Base-by-base conservation (phyloP, 2,113 vertebrate species). In the Aspiorhynchus laticeps region DNA sequence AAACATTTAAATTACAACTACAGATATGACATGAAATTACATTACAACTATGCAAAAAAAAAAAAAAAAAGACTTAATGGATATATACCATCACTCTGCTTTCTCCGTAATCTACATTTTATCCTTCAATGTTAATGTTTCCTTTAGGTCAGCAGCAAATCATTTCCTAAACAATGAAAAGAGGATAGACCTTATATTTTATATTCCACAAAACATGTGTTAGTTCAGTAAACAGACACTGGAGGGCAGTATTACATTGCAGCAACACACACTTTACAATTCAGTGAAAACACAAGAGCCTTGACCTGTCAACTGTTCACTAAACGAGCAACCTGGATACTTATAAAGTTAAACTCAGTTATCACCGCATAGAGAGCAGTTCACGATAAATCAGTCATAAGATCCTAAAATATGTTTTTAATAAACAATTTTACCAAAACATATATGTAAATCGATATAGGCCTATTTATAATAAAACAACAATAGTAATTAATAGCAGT, bases 231-330 rank as follows among this genome's bases (percentile, higher is more conserved):
- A 83, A 46, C 15, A 71, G 43, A 63, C 90, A 85, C 83, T 80
- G 76, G 90, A 69, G 89, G 90, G 89, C 90, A 91, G 88, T 84
- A 43, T 89, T 88, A 88, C 36, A 67, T 63, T 74, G 80, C 46
- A 74, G 24, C 14, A 82, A 14, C 81, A 83, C 41, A 24, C 5
- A 14, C 26, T 48, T 6, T 41, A 7, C 56, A 59, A 59, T 28
- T 31, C 78, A 48, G 46, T 80, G 31, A 28, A 56, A 36, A 46
- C 24, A 53, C 19, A 71, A 15, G 4, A 33, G 17, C 33, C 69
- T 85, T 67, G 48, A 63, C 36, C 61, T 61, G 71, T 56, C 15
- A 38, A 24, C n/a, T 51, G 17, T 65, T 31, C 11, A 59, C 24
- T 78, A 33, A 80, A 84, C 4, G n/a, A 46, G 26, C 24, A 3